These are phyloP conservation scores for Distichodus sexfasciatus DNA, from an alignment of 2,797 vertebrate genomes.

Conservation along the genomic window DNA sequence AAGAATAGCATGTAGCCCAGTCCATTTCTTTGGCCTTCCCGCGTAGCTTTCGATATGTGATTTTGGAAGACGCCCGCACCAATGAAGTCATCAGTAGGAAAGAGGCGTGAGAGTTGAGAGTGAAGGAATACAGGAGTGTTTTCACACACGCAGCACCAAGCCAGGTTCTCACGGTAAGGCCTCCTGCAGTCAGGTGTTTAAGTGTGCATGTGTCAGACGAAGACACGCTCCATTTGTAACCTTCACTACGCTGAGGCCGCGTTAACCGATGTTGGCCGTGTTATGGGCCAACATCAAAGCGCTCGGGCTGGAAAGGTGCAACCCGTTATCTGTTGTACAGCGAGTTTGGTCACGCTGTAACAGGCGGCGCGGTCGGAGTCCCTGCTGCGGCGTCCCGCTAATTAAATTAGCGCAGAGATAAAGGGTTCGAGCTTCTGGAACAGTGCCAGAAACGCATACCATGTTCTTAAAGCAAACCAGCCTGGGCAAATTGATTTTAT, in stretches of 20 bases:
- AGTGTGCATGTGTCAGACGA: neutral
- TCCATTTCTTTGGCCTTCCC: too few species aligned
- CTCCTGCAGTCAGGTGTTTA: neutral
- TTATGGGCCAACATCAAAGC: neutral
- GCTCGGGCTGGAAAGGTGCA: neutral
- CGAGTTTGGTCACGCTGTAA: neutral
- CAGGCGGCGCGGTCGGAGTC: neutral
- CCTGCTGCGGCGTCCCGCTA: neutral
- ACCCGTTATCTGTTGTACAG: constrained; percentile 10
- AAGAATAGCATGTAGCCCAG: too few species aligned
- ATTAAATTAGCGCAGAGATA: neutral
- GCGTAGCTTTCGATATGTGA: too few species aligned
- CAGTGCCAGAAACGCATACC: neutral
- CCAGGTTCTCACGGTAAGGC: too few species aligned
- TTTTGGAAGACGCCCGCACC: too few species aligned
- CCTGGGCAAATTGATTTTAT: neutral
- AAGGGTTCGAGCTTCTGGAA: neutral
- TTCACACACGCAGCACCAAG: too few species aligned
- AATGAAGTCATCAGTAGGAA: too few species aligned
- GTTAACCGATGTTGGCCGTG: too few species aligned
- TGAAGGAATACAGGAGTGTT: too few species aligned
- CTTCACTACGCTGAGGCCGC: neutral
- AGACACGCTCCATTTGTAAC: neutral
- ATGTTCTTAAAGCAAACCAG: constrained; percentile 1
- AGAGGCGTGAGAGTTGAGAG: too few species aligned